Evolutionary conservation across 2,113 vertebrate genomes (phyloP), one percentile per base, ranked within the genome.

Genomic region (Leptosomus discolor): DNA sequence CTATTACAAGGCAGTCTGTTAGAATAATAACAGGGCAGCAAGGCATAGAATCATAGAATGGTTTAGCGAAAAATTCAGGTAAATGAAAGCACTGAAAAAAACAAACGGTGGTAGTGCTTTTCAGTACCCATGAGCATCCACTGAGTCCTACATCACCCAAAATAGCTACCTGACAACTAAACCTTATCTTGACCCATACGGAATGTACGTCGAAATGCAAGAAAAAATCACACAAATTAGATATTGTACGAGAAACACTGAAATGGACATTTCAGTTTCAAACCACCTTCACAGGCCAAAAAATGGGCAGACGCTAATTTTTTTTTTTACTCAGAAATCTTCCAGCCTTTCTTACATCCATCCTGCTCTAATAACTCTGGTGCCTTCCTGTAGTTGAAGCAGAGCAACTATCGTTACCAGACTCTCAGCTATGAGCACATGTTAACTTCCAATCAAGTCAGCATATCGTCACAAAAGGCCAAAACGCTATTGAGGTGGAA

Each of bases 401-500:
- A 0, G 22, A 34, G 26, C 43, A 75, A 22, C 13, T 43, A 8
- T 7, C 4, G 21, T 3, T 3, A 39, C 21, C 14, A 15, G 20
- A 24, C 1, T 6, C 19, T 7, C 61, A 48, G 41, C 29, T 56
- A 12, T 2, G 0, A 39, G 37, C 39, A 19, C 3, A 1, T 3
- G 2, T 37, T 17, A 56, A 23, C 68, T 73, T 39, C 77, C 8
- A 8, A 22, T 7, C 9, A 24, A 16, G 7, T 5, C 26, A 26
- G 15, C 23, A n/a, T 2, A 26, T 11, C 50, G 13, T 6, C 3
- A 3, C 34, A 11, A 11, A 39, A 39, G 8, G 6, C 15, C 48
- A 4, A 37, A 51, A 2, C 3, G 3, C 13, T 22, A 0, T 0
- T 0, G 34, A 30, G 15, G 27, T 2, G 23, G 45, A 3, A 11